Percentiles rank a stretch among this genome's conserved stretches.
phyloP scores from a whole-genome alignment of 2,113 vertebrate species.

The Hippoglossus stenolepis region DNA sequence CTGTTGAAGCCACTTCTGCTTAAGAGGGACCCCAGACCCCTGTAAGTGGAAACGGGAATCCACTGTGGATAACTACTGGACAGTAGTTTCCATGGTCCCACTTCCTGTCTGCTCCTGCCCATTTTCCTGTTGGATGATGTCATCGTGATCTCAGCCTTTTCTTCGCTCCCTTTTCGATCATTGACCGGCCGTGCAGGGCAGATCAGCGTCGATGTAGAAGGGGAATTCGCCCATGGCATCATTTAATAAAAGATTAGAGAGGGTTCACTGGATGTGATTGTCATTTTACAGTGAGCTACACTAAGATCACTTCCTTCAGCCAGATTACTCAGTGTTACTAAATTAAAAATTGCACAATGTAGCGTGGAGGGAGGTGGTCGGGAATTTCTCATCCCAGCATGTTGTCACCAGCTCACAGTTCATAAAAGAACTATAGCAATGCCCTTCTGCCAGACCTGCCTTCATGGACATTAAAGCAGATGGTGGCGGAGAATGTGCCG shows the following conservation, averaged over 20 bases:
- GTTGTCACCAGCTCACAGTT: neutral
- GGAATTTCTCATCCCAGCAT: slow-evolving; percentile 9
- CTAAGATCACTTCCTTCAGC: slow-evolving; percentile 35
- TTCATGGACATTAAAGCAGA: neutral
- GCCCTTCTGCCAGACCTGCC: neutral
- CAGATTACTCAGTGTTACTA: slow-evolving; percentile 49
- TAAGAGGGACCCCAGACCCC: slow-evolving; percentile 22
- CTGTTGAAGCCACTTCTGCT: slow-evolving; percentile 12
- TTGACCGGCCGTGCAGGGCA: slow-evolving; percentile 1
- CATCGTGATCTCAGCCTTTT: slow-evolving; percentile 44
- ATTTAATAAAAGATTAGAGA: neutral
- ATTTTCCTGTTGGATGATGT: slow-evolving; percentile 79
- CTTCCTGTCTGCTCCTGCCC: slow-evolving; percentile 68
- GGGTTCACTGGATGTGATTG: neutral
- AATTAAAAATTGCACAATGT: neutral
- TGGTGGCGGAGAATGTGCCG: neutral
- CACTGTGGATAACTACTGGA: slow-evolving; percentile 26
- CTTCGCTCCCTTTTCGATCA: slow-evolving; percentile 14
- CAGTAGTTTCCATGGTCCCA: slow-evolving; percentile 53
- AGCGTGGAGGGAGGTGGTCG: neutral
- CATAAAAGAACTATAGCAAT: neutral
- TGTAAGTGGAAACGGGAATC: slow-evolving; percentile 26
- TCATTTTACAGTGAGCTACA: slow-evolving; percentile 13
- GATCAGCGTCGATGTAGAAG: slow-evolving; percentile 31
- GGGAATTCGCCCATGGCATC: slow-evolving; percentile 17